Conservation (phyloP, 2,797 vertebrate genomes). For the Morus bassanus region DNA sequence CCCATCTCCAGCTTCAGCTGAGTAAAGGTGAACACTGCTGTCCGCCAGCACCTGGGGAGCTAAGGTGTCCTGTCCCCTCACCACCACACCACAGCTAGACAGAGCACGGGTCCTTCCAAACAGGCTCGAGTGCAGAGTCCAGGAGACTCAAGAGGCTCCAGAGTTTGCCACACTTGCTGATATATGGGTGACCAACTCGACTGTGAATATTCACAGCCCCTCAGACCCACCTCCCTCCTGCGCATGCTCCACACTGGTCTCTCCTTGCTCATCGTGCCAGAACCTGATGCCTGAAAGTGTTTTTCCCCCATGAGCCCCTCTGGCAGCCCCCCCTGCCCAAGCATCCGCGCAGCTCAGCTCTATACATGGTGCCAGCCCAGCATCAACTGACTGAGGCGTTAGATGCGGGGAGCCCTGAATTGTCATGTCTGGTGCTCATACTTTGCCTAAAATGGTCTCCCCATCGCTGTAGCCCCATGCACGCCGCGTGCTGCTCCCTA, state of each 20-base stretch:
- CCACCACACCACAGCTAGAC: fast-evolving
- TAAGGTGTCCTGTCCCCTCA: background rate
- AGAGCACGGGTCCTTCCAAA: background rate
- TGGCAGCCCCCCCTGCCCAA: background rate
- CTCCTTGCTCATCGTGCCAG: background rate
- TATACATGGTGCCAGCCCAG: background rate
- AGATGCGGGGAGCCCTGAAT: background rate
- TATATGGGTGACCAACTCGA: fast-evolving
- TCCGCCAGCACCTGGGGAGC: background rate
- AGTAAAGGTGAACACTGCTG: background rate
- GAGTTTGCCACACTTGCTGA: background rate
- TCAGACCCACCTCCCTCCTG: background rate
- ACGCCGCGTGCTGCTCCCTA: background rate
- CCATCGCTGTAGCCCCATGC: fast-evolving
- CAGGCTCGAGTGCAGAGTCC: fast-evolving
- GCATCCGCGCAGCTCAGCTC: fast-evolving
- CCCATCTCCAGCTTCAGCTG: background rate
- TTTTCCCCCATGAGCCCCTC: background rate
- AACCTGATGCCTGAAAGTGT: fast-evolving
- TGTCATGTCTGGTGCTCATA: background rate
- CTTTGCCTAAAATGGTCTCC: conserved; percentile 68
- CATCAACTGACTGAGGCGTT: fast-evolving
- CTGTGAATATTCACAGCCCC: background rate
- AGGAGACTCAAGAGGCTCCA: background rate
- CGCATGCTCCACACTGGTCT: fast-evolving